Evolutionary conservation across 2,113 vertebrate species (phyloP).

Genomic region (Prietella phreatophila): DNA sequence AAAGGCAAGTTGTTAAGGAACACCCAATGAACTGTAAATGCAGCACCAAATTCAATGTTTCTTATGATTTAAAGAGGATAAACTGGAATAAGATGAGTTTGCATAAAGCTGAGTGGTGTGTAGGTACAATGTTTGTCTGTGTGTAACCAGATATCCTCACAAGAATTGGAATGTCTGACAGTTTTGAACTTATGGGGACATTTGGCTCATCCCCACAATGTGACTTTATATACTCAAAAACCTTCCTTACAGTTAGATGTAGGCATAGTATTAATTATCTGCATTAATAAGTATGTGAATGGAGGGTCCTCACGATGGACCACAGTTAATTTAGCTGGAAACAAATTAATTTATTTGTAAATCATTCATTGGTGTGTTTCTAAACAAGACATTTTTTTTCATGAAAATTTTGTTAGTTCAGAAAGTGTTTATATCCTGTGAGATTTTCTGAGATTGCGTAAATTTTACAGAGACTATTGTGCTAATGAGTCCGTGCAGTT

Average conservation of each 20-base stretch:
- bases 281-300: neutral
- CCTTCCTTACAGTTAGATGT: neutral
- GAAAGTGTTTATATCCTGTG: neutral
- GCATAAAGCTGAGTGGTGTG: neutral
- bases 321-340: neutral
- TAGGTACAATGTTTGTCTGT: neutral
- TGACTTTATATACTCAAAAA: neutral
- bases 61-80: constrained; percentile 15
- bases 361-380: neutral
- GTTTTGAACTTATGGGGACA: neutral
- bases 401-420: neutral
- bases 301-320: neutral
- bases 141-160: neutral
- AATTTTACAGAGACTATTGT: neutral
- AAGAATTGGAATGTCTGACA: neutral
- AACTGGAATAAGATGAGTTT: neutral
- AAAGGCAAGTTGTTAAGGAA: neutral
- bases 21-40: neutral
- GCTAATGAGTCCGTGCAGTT: neutral
- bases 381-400: neutral
- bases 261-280: neutral
- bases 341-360: neutral
- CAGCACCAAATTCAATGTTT: neutral
- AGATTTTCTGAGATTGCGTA: neutral
- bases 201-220: neutral